A percentile compares a stretch with the other conserved stretches of the same genome.
These are phyloP conservation scores for Bombus superbus DNA, from an alignment of 1,140 invertebrate genomes.

Conservation along the genomic window DNA sequence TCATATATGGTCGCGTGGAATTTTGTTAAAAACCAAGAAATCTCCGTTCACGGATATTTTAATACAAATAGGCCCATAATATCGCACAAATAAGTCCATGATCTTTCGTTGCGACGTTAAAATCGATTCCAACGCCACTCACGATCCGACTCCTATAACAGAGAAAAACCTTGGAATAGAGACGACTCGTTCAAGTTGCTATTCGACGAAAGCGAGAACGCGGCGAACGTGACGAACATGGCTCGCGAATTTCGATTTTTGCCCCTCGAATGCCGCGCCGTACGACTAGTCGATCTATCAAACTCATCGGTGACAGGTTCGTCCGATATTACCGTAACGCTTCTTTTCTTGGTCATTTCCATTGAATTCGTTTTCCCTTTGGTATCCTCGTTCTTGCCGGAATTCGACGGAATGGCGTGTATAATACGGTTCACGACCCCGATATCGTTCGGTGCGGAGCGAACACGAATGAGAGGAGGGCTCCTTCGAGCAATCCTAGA, in stretches of 20 bases:
- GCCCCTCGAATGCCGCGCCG: too few species aligned
- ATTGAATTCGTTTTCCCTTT: slow-evolving; percentile 8
- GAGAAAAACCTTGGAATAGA: not conserved
- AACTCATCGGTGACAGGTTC: slow-evolving; percentile 19
- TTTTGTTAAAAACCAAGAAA: too few species aligned
- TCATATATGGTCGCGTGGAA: too few species aligned
- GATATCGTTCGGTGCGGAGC: slow-evolving; percentile 53
- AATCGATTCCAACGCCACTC: not conserved
- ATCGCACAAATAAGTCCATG: not conserved
- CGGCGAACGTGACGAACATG: too few species aligned
- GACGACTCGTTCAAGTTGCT: not conserved
- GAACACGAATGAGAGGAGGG: not conserved
- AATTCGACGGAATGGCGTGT: slow-evolving; percentile 69
- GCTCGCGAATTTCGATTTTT: too few species aligned
- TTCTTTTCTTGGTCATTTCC: slow-evolving; percentile 3
- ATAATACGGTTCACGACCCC: slow-evolving; percentile 67
- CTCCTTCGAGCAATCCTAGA: slow-evolving; percentile 54
- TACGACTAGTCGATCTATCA: slow-evolving; percentile 24
- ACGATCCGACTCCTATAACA: not conserved
- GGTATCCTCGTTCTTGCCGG: slow-evolving; percentile 36
- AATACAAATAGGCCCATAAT: too few species aligned
- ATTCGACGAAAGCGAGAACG: not conserved
- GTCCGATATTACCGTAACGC: slow-evolving; percentile 21
- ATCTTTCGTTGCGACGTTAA: not conserved
- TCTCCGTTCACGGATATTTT: too few species aligned